Evolutionary conservation across 2,888 invertebrate genomes (phyloP), one percentile per base, ranked within the genome.

Genomic region (Siphlonurus alternatus): DNA sequence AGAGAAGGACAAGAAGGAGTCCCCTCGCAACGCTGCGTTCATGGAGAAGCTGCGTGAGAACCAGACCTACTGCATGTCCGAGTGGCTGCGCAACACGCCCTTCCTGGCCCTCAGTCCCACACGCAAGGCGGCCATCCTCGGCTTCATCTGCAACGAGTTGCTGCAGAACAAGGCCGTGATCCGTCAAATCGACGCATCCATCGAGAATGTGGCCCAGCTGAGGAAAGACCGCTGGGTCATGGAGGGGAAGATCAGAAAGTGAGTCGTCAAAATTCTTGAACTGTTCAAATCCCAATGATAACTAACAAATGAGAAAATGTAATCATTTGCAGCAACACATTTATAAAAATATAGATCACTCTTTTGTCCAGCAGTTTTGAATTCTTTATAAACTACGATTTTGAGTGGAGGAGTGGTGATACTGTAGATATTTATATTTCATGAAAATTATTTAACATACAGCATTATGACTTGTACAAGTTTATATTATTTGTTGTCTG

Each of bases 61-160:
- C 73, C 78, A 81, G 62, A 90, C 90, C 0, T 91, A 87, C 79
- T 88, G 86, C 71, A 79, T 91, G 71, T 87, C 90, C 2, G 87
- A 88, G 70, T 82, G 87, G 70, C 80, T 96, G 18, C 85, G 87
- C 65, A 87, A 88, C 74, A 87, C 87, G 68, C 91, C 95, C 0
- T 94, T 93, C 78, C 82, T 93, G 65, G 86, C 93, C 0, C 78
- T 97, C 2, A 88, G 85, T 73, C 85, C 94, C 1, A 88, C 89
- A 0, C 84, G 87, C 69, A 97, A 97, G 74, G 88, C 93, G 0
- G 85, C 88, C 68, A 89, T 96, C 71, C 77, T 97, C 61, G 90
- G 92, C 1, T 94, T 89, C 78, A 81, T 97, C 24, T 96, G 96
- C 78, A 93, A 97, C 76, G 96, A 98, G 75, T 80, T 98, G 69